Evolutionary conservation across 2,888 invertebrate genomes (phyloP).

Genomic region (Zygogramma bicolorata): DNA sequence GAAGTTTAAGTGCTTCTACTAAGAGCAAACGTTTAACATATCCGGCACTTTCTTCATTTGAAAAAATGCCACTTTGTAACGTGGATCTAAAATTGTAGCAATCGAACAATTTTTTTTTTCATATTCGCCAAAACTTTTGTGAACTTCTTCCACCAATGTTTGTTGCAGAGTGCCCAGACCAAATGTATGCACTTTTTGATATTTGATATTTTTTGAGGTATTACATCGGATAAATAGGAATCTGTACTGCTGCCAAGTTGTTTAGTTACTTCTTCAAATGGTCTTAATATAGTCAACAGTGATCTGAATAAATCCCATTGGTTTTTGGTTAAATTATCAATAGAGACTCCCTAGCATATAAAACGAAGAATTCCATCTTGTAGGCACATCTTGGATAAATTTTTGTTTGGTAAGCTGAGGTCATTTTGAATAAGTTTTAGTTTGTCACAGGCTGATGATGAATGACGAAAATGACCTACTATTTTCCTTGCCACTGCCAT

Average conservation of each 20-base stretch:
- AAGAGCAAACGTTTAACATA: background rate
- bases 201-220: conserved; percentile 9
- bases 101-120: conserved; percentile 6
- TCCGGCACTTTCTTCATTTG: background rate
- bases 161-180: conserved; percentile 1
- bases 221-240: conserved; percentile 1
- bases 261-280: conserved; percentile 17
- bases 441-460: background rate
- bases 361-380: background rate
- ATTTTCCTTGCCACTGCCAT: background rate
- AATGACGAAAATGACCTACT: background rate
- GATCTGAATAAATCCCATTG: conserved; percentile 12
- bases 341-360: background rate
- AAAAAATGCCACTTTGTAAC: conserved; percentile 11
- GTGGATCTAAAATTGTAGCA: conserved; percentile 12
- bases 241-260: conserved; percentile 13
- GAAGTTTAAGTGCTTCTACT: conserved; percentile 1
- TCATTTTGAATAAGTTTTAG: background rate
- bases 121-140: conserved; percentile 10
- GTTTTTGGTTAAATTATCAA: conserved; percentile 4
- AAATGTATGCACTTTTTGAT: conserved; percentile 2
- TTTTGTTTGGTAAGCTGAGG: background rate
- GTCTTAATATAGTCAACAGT: background rate
- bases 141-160: conserved; percentile 8
- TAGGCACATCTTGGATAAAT: background rate